These are phyloP conservation scores for Hypocryptadius cinnamomeus DNA, from an alignment of 2,113 vertebrate genomes.

Conservation along the genomic window DNA sequence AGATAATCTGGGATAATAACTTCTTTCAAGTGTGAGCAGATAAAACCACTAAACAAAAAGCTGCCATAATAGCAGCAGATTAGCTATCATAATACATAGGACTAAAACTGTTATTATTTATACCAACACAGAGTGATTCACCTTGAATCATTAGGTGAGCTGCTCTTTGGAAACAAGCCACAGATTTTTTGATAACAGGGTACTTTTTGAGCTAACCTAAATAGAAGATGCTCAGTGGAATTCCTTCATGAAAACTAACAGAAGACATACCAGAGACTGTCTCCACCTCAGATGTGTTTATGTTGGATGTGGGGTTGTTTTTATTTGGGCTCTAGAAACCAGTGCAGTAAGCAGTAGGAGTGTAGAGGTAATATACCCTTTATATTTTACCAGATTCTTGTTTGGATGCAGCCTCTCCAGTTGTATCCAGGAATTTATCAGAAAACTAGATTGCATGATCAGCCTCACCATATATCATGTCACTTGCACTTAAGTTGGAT, in stretches of 20 bases:
- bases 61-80: neutral
- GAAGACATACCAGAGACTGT: neutral
- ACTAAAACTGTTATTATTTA: neutral
- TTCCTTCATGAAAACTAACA: neutral
- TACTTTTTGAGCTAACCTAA: neutral
- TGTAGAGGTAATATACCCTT: neutral
- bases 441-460: neutral
- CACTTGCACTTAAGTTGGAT: neutral
- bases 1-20: neutral
- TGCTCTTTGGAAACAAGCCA: neutral
- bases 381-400: neutral
- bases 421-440: neutral
- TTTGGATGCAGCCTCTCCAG: neutral
- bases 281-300: neutral
- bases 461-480: neutral
- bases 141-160: neutral
- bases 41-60: neutral
- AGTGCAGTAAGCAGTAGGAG: neutral
- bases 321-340: neutral
- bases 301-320: neutral
- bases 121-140: neutral
- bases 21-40: neutral
- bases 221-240: neutral
- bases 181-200: rapidly evolving
- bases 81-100: neutral